Percentiles rank a stretch among this genome's conserved stretches.
Evolutionary conservation across 1,140 invertebrate species (phyloP).

Genomic region (Brachionus paranguensis): DNA sequence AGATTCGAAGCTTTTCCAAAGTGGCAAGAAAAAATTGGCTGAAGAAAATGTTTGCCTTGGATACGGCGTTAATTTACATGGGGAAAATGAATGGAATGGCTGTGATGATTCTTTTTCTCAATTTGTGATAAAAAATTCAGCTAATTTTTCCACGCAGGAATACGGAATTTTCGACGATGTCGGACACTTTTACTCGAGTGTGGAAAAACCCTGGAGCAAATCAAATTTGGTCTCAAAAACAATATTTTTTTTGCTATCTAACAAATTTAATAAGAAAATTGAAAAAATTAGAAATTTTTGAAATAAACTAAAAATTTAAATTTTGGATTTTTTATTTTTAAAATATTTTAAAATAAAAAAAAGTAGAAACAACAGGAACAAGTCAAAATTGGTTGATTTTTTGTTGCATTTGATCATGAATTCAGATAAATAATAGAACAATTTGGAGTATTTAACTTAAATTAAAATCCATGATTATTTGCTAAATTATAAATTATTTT

Average conservation of each 20-base stretch:
- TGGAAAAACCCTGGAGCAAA: not conserved
- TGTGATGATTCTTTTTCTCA: not conserved
- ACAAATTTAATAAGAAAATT: not conserved
- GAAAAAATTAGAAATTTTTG: not conserved
- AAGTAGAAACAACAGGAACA: not conserved
- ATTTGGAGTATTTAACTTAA: not conserved
- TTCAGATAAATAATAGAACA: not conserved
- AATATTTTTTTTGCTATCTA: not conserved
- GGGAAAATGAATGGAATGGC: constrained; percentile 26
- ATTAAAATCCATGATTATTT: not conserved
- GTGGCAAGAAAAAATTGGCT: not conserved
- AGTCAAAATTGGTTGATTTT: not conserved
- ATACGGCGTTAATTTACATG: not conserved
- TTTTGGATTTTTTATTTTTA: not conserved
- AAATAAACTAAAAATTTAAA: not conserved
- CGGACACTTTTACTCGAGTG: not conserved
- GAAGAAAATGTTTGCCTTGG: not conserved
- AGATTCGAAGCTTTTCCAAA: not conserved
- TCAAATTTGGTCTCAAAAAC: not conserved
- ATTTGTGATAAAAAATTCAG: not conserved
- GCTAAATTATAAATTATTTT: not conserved
- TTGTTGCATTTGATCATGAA: not conserved
- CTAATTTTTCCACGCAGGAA: not conserved
- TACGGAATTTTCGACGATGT: not conserved
- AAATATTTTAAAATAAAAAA: not conserved